These are phyloP conservation scores for Rhabdomys pumilio DNA, from an alignment of 2,797 vertebrate species.

Conservation along the genomic window DNA sequence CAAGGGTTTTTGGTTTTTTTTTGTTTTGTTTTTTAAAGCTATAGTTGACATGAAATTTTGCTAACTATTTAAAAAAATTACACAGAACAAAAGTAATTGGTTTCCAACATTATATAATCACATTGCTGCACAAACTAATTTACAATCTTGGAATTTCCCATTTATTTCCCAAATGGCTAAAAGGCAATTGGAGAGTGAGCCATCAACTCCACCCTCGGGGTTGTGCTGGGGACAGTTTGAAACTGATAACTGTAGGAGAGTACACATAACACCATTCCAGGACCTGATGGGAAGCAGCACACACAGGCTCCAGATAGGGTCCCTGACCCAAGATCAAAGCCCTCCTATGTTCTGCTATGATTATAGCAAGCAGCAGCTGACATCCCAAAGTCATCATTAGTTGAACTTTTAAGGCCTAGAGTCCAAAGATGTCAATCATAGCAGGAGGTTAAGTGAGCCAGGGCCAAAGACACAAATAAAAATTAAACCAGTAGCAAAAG, in stretches of 20 bases:
- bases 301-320: not conserved
- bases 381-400: not conserved
- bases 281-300: not conserved
- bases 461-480: not conserved
- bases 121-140: not conserved
- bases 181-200: not conserved
- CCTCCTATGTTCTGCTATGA: not conserved
- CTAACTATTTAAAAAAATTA: not conserved
- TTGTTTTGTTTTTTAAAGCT: not conserved
- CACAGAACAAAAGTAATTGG: not conserved
- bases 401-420: not conserved
- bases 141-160: not conserved
- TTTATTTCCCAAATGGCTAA: not conserved
- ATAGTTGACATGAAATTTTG: not conserved
- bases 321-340: not conserved
- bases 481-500: not conserved
- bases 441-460: not conserved
- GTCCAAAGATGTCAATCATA: not conserved
- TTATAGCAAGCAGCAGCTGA: not conserved
- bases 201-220: not conserved
- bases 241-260: not conserved
- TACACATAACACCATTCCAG: not conserved
- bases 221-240: not conserved
- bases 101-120: not conserved
- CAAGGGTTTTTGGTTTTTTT: no score